A percentile compares a stretch with the other conserved stretches of the same genome.
Conservation (phyloP, 1,140 invertebrate genomes). For the Trichogramma pretiosum region DNA sequence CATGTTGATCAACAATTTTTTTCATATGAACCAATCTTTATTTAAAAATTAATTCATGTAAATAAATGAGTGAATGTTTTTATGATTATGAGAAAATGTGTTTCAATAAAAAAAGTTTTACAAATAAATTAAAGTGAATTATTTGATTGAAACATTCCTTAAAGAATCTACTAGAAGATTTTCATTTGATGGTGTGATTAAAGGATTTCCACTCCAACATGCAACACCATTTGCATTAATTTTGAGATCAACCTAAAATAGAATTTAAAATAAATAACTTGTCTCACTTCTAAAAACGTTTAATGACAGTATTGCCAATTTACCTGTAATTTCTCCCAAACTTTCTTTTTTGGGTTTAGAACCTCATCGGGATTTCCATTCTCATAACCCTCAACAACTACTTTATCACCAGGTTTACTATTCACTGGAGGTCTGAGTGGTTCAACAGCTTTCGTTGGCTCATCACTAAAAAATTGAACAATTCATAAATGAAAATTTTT, state of each 20-base stretch:
- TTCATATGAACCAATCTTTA: too few species aligned
- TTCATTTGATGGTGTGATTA: constrained; percentile 55
- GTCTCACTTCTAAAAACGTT: constrained; percentile 69
- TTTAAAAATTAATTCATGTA: too few species aligned
- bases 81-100: constrained; percentile 12
- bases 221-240: constrained; percentile 67
- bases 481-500: constrained; percentile 4
- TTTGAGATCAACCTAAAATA: constrained; percentile 60
- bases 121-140: constrained; percentile 25
- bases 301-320: constrained; percentile 34
- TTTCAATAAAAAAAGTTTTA: constrained; percentile 9
- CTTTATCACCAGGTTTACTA: constrained; percentile 68
- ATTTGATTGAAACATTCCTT: constrained; percentile 70
- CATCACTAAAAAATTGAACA: constrained; percentile 47
- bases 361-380: constrained; percentile 70
- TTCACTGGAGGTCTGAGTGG: constrained; percentile 67
- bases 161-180: constrained; percentile 60
- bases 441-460: constrained; percentile 68
- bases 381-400: constrained; percentile 76
- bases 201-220: constrained; percentile 72
- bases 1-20: too few species aligned
- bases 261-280: constrained; percentile 27
- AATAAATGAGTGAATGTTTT: too few species aligned
- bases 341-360: constrained; percentile 95
- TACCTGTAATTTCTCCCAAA: constrained; percentile 86